Evolutionary conservation across 2,113 vertebrate species (phyloP).

Genomic region (Chloroceryle aenea): DNA sequence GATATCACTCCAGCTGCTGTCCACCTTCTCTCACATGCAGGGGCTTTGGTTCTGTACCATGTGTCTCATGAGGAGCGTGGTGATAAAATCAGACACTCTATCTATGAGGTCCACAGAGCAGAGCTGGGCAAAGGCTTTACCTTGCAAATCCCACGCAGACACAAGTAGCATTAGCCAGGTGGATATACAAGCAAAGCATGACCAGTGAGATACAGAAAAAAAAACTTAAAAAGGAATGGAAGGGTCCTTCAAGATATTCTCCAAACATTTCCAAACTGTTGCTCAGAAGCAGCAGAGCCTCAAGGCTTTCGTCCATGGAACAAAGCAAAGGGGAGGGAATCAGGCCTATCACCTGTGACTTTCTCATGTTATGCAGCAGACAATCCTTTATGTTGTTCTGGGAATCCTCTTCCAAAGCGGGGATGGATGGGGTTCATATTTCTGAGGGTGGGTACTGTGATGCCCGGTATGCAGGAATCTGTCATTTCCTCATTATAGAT

Average conservation of each 20-base stretch:
- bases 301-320: neutral
- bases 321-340: conserved; percentile 40
- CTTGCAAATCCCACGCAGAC: neutral
- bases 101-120: neutral
- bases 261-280: neutral
- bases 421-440: conserved; percentile 82
- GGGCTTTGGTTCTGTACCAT: neutral
- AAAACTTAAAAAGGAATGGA: neutral
- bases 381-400: conserved; percentile 86
- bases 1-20: neutral
- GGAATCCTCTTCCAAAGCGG: conserved; percentile 81
- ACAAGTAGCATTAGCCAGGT: neutral
- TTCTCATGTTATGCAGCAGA: conserved; percentile 75
- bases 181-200: neutral
- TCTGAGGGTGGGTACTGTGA: conserved; percentile 70
- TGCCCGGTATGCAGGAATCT: conserved; percentile 83
- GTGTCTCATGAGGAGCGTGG: neutral
- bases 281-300: neutral
- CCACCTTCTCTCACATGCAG: neutral
- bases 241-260: neutral
- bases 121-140: neutral
- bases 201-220: neutral
- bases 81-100: neutral
- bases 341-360: conserved; percentile 76
- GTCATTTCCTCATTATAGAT: conserved; percentile 91